Conservation (phyloP, 1,140 invertebrate genomes). For the Sarcophaga peregrina region DNA sequence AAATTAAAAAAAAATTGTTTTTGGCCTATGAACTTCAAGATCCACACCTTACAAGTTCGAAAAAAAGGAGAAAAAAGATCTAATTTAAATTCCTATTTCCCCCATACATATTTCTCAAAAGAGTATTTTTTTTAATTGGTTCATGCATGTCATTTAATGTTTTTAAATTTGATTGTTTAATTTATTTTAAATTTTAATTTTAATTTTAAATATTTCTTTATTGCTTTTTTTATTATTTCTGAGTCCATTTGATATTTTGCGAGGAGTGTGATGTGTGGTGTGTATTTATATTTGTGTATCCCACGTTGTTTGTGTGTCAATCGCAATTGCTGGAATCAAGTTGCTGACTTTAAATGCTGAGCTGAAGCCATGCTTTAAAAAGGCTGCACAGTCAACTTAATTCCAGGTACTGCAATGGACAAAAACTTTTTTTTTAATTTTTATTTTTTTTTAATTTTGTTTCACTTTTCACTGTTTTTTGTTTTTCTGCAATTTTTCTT, state of each 20-base stretch:
- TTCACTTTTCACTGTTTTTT: slow-evolving; percentile 20
- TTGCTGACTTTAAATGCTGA: slow-evolving; percentile 64
- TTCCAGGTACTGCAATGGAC: slow-evolving; percentile 65
- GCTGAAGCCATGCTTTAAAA: slow-evolving; percentile 58
- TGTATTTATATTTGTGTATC: not conserved
- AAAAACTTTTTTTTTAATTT: slow-evolving; percentile 32
- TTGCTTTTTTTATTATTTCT: too few species aligned
- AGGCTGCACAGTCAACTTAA: slow-evolving; percentile 67
- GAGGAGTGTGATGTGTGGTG: not conserved
- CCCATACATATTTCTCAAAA: too few species aligned
- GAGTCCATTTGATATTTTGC: too few species aligned
- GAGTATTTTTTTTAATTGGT: too few species aligned
- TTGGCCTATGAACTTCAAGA: not conserved
- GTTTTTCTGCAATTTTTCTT: slow-evolving; percentile 36
- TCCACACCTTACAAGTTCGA: not conserved
- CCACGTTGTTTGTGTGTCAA: slow-evolving; percentile 44
- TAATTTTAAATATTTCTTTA: too few species aligned
- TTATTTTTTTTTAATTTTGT: slow-evolving; percentile 32
- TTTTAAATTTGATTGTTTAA: too few species aligned
- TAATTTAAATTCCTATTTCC: too few species aligned
- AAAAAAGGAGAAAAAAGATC: too few species aligned
- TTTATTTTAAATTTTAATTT: too few species aligned
- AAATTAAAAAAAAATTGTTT: not conserved
- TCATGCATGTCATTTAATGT: too few species aligned
- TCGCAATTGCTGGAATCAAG: slow-evolving; percentile 67